Evolutionary conservation across 2,797 vertebrate genomes (phyloP).

Genomic region (Sebastolobus alascanus): DNA sequence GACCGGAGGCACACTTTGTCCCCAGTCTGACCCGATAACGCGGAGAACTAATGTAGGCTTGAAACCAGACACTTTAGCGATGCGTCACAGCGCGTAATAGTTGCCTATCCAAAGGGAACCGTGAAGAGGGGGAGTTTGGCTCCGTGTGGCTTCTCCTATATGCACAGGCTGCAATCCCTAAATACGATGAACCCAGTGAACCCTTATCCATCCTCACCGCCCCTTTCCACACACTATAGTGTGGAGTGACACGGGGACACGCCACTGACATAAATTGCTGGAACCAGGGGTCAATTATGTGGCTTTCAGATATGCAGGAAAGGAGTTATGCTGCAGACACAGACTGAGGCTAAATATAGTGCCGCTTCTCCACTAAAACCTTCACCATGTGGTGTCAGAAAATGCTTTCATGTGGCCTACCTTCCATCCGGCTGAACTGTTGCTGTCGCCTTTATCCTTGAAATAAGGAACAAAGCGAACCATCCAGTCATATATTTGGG

Average conservation of each 20-base stretch:
- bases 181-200: constrained; percentile 80
- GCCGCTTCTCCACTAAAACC: constrained; percentile 46
- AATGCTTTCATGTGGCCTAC: constrained; percentile 80
- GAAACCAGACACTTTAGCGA: constrained; percentile 31
- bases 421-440: constrained; percentile 98
- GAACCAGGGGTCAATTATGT: constrained; percentile 70
- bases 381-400: constrained; percentile 52
- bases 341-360: constrained; percentile 58
- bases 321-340: constrained; percentile 54
- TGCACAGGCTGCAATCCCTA: constrained; percentile 48
- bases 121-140: constrained; percentile 16
- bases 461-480: constrained; percentile 98
- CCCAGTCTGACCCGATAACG: constrained; percentile 69
- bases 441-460: constrained; percentile 99
- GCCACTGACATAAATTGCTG: constrained; percentile 60
- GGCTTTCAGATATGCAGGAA: constrained; percentile 67
- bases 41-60: not conserved
- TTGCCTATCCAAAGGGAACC: constrained; percentile 26
- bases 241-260: constrained; percentile 71
- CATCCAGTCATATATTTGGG: constrained; percentile 99
- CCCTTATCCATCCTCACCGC: constrained; percentile 59
- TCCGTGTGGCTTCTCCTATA: constrained; percentile 40
- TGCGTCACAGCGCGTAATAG: constrained; percentile 64
- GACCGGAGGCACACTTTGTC: constrained; percentile 68
- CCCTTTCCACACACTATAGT: constrained; percentile 59